Percentiles rank a stretch among this genome's conserved stretches.
phyloP scores from a whole-genome alignment of 2,888 invertebrate species.

The Salpingus planirostris region DNA sequence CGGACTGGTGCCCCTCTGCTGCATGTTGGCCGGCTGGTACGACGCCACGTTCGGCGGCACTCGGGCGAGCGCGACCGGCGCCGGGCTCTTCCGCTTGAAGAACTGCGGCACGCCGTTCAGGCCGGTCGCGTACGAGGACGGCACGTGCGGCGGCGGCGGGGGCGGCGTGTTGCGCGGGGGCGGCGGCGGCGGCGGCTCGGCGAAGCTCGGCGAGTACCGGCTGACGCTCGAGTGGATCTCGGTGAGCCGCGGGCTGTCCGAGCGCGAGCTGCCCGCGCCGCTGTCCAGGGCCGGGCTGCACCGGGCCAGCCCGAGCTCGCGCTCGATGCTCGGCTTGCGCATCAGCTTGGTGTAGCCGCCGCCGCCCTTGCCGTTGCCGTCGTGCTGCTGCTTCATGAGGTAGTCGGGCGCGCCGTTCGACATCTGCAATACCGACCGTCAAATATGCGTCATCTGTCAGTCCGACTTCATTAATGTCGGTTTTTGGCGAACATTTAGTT shows the following conservation, averaged over 20 bases:
- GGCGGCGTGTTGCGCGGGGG: slow-evolving; percentile 54
- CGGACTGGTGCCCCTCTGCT: slow-evolving; percentile 54
- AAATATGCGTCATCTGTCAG: no score
- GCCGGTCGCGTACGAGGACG: slow-evolving; percentile 44
- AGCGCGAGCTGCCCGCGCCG: slow-evolving; percentile 80
- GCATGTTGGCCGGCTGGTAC: slow-evolving; percentile 30
- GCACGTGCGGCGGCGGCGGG: slow-evolving; percentile 56
- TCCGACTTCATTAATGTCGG: no score
- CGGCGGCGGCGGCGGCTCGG: slow-evolving; percentile 47
- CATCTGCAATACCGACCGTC: no score
- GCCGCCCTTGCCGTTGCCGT: slow-evolving; percentile 47
- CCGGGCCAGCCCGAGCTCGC: slow-evolving; percentile 66
- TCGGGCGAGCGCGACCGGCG: slow-evolving; percentile 57
- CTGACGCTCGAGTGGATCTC: slow-evolving; percentile 58
- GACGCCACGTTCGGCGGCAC: slow-evolving; percentile 55
- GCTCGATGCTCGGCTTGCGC: slow-evolving; percentile 81
- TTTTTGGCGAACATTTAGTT: no score
- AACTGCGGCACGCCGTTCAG: slow-evolving; percentile 60
- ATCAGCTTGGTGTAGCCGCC: slow-evolving; percentile 60
- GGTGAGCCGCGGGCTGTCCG: slow-evolving; percentile 74
- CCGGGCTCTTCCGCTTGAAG: slow-evolving; percentile 69
- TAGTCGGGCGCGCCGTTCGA: slow-evolving; percentile 61
- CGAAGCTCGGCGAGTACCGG: slow-evolving; percentile 61
- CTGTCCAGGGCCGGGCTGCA: slow-evolving; percentile 83
- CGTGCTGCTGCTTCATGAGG: slow-evolving; percentile 54